phyloP scores from a whole-genome alignment of 1,140 invertebrate genomes.

The Ips nitidus region DNA sequence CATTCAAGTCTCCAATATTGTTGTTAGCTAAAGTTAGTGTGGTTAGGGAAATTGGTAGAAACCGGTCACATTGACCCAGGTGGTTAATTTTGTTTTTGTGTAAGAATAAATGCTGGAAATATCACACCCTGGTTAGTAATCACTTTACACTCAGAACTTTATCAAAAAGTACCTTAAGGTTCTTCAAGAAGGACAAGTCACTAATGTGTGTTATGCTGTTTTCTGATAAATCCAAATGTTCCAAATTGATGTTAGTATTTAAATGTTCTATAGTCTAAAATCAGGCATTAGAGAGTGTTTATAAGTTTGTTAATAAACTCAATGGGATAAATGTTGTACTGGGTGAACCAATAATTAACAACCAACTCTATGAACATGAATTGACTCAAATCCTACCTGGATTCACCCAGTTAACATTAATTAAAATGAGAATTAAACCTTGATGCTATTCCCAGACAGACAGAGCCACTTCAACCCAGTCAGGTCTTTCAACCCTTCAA shows the following conservation, averaged over 20 bases:
- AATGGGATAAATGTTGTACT: too few species aligned
- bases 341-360: too few species aligned
- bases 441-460: slow-evolving; percentile 72
- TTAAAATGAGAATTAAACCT: slow-evolving; percentile 53
- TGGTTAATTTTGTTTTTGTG: slow-evolving; percentile 85
- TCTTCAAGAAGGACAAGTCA: slow-evolving; percentile 79
- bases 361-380: too few species aligned
- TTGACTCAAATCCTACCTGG: too few species aligned
- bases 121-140: slow-evolving; percentile 2
- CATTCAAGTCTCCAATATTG: slow-evolving; percentile 82
- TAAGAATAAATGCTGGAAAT: slow-evolving; percentile 75
- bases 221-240: slow-evolving; percentile 84
- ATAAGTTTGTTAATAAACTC: not conserved
- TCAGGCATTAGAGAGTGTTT: slow-evolving; percentile 3
- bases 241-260: slow-evolving; percentile 75
- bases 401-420: not conserved
- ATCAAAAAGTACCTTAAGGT: slow-evolving; percentile 68
- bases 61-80: slow-evolving; percentile 77
- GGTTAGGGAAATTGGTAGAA: slow-evolving; percentile 73
- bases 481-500: slow-evolving; percentile 86
- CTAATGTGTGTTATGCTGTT: slow-evolving; percentile 83
- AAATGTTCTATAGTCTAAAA: slow-evolving; percentile 84
- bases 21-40: slow-evolving; percentile 83
- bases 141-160: not conserved
- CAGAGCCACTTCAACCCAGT: slow-evolving; percentile 75